Evolutionary conservation across 2,113 vertebrate species (phyloP), one percentile per base, ranked within the genome.

Genomic region (Bos indicus): DNA sequence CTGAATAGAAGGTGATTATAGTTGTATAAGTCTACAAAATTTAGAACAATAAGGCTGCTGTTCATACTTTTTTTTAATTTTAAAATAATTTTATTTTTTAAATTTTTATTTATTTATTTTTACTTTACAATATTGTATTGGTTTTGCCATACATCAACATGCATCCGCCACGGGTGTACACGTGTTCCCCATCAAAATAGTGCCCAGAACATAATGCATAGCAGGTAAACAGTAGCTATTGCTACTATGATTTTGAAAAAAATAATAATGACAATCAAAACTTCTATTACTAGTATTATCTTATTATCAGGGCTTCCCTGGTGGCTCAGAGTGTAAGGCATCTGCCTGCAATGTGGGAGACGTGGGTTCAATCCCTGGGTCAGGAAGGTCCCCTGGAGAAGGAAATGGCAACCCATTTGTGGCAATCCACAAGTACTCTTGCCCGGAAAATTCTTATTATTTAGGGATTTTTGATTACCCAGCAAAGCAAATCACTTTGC

Each of bases 1-100:
- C 90, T 13, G 62, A 98, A 97, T 94, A 96, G 96, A 97, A 98
- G 98, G 96, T 97, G 94, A 98, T 98, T 97, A 98, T 97, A 93
- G 67, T 94, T 98, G 96, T 98, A 97, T 94, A 98, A 97, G 91
- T 86, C 86, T 88, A 17, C 0, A 51, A 64, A 88, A 96, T 98
- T 98, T 98, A 94, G 87, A 98, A 97, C 93, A 98, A 96, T 97
- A 59, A 54, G 26, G 19, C 48, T 33, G 36, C 83, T 97, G 46
- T 98, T 98, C 46, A 87, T 97, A 64, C 71, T 74, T 97, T 12
- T 46, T 48, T 48, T 48, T 3, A 48, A 48, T 12, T 48, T 48
- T 48, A 48, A 48, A 48, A 48, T 48, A 48, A 12, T 48, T 48
- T 48, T 48, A 48, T 48, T 48, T 48, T 48, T 48, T 3, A 11